phyloP scores from a whole-genome alignment of 2,888 invertebrate species.

The Heliconius charithonia region DNA sequence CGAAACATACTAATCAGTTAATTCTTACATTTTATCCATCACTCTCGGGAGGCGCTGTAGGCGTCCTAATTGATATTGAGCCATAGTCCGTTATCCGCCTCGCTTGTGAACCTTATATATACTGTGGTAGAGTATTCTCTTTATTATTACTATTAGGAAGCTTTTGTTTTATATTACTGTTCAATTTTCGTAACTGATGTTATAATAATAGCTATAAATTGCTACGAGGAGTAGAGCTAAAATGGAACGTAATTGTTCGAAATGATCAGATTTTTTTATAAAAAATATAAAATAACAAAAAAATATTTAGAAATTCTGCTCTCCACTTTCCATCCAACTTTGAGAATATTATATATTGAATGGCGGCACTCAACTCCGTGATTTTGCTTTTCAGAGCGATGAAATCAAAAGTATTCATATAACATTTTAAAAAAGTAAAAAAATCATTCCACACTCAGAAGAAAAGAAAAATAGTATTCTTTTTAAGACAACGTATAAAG shows the following conservation, averaged over 20 bases:
- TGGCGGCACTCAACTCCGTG: too few relatives aligned
- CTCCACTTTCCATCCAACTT: too few relatives aligned
- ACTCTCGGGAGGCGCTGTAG: conserved; percentile 1
- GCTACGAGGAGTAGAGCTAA: not conserved
- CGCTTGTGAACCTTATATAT: conserved; percentile 10
- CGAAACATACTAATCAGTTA: not conserved
- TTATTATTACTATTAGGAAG: not conserved
- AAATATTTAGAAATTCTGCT: too few relatives aligned
- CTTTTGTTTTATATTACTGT: conserved; percentile 9
- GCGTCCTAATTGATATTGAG: conserved; percentile 19
- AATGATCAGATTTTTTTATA: too few relatives aligned
- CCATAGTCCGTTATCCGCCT: not conserved
- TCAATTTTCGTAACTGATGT: not conserved
- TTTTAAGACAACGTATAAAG: too few relatives aligned
- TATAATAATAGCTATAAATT: not conserved
- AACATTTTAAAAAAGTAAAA: too few relatives aligned
- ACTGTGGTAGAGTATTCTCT: not conserved
- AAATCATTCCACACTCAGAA: too few relatives aligned
- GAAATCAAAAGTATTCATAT: too few relatives aligned
- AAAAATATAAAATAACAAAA: too few relatives aligned
- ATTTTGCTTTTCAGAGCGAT: too few relatives aligned
- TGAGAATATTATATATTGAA: too few relatives aligned
- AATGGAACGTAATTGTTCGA: not conserved
- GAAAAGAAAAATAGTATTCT: too few relatives aligned
- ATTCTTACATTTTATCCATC: conserved; percentile 7